These are phyloP conservation scores for Coccyzus lansbergi DNA, from an alignment of 2,797 vertebrate species.

Conservation along the genomic window DNA sequence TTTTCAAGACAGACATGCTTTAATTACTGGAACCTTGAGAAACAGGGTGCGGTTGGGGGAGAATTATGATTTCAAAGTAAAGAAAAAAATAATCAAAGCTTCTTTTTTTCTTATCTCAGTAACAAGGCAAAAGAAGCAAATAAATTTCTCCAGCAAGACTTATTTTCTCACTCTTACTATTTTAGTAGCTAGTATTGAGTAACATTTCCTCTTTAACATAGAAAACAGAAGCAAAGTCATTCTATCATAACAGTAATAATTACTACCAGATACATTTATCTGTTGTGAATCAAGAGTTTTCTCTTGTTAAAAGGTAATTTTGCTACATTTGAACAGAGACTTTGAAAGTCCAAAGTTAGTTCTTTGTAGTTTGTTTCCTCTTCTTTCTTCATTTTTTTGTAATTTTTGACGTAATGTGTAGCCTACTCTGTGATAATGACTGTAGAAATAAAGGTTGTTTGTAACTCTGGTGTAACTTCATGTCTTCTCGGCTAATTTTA, in stretches of 20 bases:
- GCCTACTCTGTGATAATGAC: neutral
- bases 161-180: neutral
- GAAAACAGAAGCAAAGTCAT: neutral
- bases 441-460: neutral
- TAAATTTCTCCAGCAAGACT: neutral
- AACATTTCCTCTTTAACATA: neutral
- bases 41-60: neutral
- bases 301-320: neutral
- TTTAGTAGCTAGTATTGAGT: slow-evolving; percentile 13
- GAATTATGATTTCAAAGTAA: neutral
- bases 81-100: neutral
- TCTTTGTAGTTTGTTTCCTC: neutral
- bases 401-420: neutral
- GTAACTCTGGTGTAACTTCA: neutral
- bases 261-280: neutral
- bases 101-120: neutral
- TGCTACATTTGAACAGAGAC: neutral
- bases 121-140: neutral
- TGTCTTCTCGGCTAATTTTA: slow-evolving; percentile 20
- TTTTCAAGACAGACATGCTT: neutral
- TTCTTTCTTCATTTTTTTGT: neutral
- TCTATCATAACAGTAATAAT: neutral
- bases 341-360: neutral
- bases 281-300: neutral
- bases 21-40: neutral